These are phyloP conservation scores for Venusia cambrica DNA, from an alignment of 2,888 invertebrate species.

Conservation along the genomic window DNA sequence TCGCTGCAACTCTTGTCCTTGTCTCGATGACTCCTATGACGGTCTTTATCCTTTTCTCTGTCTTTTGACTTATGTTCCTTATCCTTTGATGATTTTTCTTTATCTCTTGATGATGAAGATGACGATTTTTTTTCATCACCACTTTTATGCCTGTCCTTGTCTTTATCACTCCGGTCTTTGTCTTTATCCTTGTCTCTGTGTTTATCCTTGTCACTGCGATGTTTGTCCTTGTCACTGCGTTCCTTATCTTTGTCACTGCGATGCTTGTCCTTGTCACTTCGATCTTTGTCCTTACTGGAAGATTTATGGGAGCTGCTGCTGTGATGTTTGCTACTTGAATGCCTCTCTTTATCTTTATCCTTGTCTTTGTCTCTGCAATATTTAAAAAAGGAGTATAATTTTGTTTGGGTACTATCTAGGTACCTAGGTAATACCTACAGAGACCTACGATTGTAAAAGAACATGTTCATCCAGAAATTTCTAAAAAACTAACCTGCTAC, in stretches of 20 bases:
- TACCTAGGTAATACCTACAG: too few relatives aligned
- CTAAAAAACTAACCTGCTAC: slow-evolving; percentile 73
- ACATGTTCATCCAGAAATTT: slow-evolving; percentile 46
- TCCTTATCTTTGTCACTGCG: slow-evolving; percentile 54
- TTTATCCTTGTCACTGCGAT: slow-evolving; percentile 49
- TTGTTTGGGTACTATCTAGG: too few relatives aligned
- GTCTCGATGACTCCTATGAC: slow-evolving; percentile 54
- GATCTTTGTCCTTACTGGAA: slow-evolving; percentile 75
- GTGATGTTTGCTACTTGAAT: slow-evolving; percentile 77
- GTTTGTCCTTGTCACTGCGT: slow-evolving; percentile 48
- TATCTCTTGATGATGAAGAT: slow-evolving; percentile 60
- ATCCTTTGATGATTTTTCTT: slow-evolving; percentile 62
- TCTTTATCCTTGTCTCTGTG: slow-evolving; percentile 46
- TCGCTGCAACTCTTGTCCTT: slow-evolving; percentile 65
- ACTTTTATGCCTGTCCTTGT: slow-evolving; percentile 64
- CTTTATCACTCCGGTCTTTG: slow-evolving; percentile 47
- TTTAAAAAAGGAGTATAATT: too few relatives aligned
- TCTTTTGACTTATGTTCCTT: slow-evolving; percentile 74
- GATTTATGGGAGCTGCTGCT: slow-evolving; percentile 80
- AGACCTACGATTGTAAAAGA: slow-evolving; percentile 15
- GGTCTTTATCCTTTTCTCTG: slow-evolving; percentile 58
- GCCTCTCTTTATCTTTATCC: slow-evolving; percentile 79
- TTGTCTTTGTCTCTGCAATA: slow-evolving; percentile 72
- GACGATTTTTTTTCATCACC: slow-evolving; percentile 58
- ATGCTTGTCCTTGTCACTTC: slow-evolving; percentile 53